Percentiles rank a stretch among this genome's conserved stretches.
Conservation (phyloP, 2,113 vertebrate genomes). For the Ellobius talpinus region DNA sequence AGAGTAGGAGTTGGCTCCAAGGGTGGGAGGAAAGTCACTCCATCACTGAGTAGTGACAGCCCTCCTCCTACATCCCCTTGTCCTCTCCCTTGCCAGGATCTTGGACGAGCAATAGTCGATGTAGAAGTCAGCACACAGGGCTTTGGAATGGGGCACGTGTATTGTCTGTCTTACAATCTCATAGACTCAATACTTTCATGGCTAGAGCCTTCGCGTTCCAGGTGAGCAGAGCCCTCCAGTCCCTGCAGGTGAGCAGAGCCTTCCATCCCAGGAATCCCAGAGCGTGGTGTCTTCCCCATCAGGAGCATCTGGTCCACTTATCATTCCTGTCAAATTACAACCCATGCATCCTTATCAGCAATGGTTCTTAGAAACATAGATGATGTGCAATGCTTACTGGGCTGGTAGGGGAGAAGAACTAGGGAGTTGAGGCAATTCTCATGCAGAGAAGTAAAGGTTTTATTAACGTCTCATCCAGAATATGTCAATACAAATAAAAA, state of each 20-base stretch:
- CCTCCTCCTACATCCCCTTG: neutral
- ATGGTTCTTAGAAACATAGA: neutral
- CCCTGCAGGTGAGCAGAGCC: neutral
- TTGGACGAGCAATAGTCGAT: neutral
- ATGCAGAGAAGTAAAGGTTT: neutral
- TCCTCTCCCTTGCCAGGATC: too few relatives aligned
- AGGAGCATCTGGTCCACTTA: neutral
- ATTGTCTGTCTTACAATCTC: neutral
- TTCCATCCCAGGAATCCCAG: neutral
- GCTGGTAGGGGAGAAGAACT: neutral
- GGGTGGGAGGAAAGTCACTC: too few relatives aligned
- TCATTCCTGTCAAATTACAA: neutral
- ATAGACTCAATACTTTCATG: neutral
- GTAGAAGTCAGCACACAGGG: neutral
- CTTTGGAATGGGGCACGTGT: neutral
- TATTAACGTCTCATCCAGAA: neutral
- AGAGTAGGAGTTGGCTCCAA: neutral
- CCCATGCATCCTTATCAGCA: neutral
- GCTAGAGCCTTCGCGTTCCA: neutral
- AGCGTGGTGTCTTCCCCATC: neutral
- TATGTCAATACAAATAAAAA: neutral
- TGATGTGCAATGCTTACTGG: neutral
- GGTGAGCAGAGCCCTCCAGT: neutral
- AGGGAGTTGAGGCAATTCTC: neutral
- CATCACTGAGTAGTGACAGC: neutral